Base-by-base conservation (phyloP, 1,140 invertebrate genomes). In the Tetraneura akinire region DNA sequence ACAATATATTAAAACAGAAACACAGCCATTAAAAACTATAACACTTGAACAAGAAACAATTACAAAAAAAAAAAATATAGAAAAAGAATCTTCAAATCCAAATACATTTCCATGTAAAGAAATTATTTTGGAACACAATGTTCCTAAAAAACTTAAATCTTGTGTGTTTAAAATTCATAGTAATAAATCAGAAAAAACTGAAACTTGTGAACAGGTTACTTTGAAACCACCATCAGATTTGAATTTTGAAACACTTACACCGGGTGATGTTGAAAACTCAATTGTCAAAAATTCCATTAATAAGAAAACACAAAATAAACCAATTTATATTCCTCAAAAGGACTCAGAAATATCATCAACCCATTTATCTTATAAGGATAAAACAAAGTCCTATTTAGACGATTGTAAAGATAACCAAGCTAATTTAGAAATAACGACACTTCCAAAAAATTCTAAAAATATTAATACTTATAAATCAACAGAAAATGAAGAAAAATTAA, bases 41-140 rank as follows among this genome's bases (percentile, higher is more conserved):
- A 78, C 45, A 45, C 0, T 37, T 18, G 74, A 78, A 26, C 3
- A 16, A 4, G 55, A 45, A 9, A 16, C 16, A 29, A 4, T 57
- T 57, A 16, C 21, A 51, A 53, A 74, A 42, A 74, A 18, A 23
- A 51, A 55, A 47, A 55, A 62, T 18, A 32, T 14, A 9, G 55
- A 62, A 11, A 78, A 78, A 29, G 62, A 78, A 8, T 45, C 68
- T 2, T 8, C 5, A 1, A 29, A 47, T 6, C 55, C 55, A 1
- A 78, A 78, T n/a, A 78, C 74, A 45, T 78, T 62, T 62, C 74
- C 55, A 26, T 45, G 55, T 13, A 78, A 78, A 62, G 74, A 78
- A 60, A 18, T 45, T 14, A 55, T 78, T 45, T 18, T 78, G 21
- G 55, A 78, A 47, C 55, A 37, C 3, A 42, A 16, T 47, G 14